Conservation (phyloP, 2,797 vertebrate species). For the Microhierax caerulescens region DNA sequence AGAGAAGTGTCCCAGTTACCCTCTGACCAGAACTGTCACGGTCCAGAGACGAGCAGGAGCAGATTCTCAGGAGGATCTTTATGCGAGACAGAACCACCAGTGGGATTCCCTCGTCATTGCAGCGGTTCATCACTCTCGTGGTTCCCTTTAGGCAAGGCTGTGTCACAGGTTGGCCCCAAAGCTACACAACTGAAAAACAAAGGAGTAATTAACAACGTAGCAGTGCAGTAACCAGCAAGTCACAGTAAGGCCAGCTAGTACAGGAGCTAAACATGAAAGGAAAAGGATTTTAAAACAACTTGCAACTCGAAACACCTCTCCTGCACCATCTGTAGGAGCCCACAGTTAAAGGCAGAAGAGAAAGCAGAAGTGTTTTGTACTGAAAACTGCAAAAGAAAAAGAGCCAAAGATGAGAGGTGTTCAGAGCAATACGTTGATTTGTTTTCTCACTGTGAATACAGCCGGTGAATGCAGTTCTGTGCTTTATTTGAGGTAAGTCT, state of each 20-base stretch:
- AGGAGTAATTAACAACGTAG: neutral
- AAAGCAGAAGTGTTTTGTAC: neutral
- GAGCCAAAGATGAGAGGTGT: neutral
- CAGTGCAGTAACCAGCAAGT: neutral
- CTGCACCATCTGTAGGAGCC: neutral
- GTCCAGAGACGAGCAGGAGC: neutral
- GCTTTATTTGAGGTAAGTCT: neutral
- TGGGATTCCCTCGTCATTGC: neutral
- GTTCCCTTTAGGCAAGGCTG: neutral
- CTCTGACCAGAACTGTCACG: neutral
- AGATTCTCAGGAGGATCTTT: neutral
- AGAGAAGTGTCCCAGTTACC: neutral
- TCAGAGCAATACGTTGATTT: neutral
- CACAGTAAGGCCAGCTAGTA: neutral
- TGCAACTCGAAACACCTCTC: neutral
- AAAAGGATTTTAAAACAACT: neutral
- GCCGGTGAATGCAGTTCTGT: neutral
- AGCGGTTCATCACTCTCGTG: neutral
- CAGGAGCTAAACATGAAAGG: neutral
- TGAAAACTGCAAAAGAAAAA: neutral
- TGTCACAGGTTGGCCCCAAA: neutral
- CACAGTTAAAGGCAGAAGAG: neutral
- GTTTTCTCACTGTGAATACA: neutral
- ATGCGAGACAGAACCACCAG: neutral
- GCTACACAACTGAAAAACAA: neutral